A percentile compares a stretch with the other conserved stretches of the same genome.
phyloP scores from a whole-genome alignment of 2,113 vertebrate genomes.

The Poeciliopsis occidentalis region DNA sequence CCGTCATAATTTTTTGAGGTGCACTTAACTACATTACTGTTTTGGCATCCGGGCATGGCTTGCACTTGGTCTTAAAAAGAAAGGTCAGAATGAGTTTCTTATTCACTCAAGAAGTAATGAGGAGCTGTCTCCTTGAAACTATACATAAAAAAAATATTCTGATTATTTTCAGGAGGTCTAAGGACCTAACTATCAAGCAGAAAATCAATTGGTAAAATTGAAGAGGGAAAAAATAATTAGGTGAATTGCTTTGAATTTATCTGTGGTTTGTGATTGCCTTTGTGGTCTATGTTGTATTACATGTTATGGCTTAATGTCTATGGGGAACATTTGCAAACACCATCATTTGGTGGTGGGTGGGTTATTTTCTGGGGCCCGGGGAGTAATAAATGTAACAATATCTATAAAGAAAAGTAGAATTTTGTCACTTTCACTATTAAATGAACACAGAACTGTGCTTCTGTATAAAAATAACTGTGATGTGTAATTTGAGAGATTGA shows the following conservation, averaged over 20 bases:
- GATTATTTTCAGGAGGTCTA: too few relatives aligned
- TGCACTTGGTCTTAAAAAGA: too few relatives aligned
- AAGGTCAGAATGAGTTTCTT: too few relatives aligned
- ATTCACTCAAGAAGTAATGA: too few relatives aligned
- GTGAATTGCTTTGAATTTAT: slow-evolving; percentile 1
- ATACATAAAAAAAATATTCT: too few relatives aligned
- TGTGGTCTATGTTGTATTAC: slow-evolving; percentile 37
- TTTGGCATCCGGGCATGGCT: background rate
- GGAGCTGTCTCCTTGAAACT: too few relatives aligned
- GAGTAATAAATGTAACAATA: background rate
- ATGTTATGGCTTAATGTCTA: background rate
- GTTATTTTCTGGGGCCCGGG: background rate
- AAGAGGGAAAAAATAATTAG: slow-evolving; percentile 7
- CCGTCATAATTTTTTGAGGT: background rate
- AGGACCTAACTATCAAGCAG: too few relatives aligned
- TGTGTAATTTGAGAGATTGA: too few relatives aligned
- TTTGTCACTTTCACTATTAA: background rate
- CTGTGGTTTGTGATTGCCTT: slow-evolving; percentile 6
- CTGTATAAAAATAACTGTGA: too few relatives aligned
- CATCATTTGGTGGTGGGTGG: too few relatives aligned
- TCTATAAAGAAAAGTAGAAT: background rate
- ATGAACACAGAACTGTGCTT: too few relatives aligned
- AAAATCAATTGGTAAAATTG: background rate
- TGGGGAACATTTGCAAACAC: slow-evolving; percentile 21
- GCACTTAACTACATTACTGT: background rate